Evolutionary conservation across 1,140 invertebrate species (phyloP).

Genomic region (Heterodera schachtii): DNA sequence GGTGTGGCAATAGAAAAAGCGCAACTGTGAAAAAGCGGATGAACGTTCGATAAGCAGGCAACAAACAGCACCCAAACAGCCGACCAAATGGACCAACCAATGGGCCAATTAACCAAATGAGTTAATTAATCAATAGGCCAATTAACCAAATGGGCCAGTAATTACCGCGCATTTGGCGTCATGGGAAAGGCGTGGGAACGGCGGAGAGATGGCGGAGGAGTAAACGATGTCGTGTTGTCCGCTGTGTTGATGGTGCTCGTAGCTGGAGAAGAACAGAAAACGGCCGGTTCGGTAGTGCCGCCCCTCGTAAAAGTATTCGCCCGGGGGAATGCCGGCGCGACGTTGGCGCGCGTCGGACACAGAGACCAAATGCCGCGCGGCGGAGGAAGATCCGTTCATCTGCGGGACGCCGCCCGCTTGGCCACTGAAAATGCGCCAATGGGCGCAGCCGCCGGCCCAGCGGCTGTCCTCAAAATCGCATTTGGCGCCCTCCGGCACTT

Average conservation of each 20-base stretch:
- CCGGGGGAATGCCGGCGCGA: slow-evolving; percentile 44
- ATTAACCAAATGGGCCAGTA: background rate
- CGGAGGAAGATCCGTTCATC: slow-evolving; percentile 10
- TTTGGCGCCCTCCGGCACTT: slow-evolving; percentile 48
- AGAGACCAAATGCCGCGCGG: slow-evolving; percentile 25
- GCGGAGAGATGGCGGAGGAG: slow-evolving; percentile 46
- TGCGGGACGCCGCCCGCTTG: background rate
- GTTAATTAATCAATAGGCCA: too few species aligned
- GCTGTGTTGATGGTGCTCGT: slow-evolving; percentile 30
- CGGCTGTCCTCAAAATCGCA: slow-evolving; percentile 50
- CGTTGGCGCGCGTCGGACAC: slow-evolving; percentile 9
- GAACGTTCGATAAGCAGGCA: too few species aligned
- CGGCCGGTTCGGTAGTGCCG: slow-evolving; percentile 41
- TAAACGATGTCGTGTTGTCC: slow-evolving; percentile 47
- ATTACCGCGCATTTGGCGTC: slow-evolving; percentile 18
- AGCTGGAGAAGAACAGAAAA: slow-evolving; percentile 56
- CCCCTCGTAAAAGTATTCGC: slow-evolving; percentile 43
- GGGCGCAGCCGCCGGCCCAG: slow-evolving; percentile 40
- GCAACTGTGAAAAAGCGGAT: slow-evolving; percentile 37
- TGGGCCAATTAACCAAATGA: too few species aligned
- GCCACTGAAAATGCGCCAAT: slow-evolving; percentile 46
- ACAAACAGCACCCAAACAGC: background rate
- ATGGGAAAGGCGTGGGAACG: slow-evolving; percentile 35
- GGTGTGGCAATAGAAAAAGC: slow-evolving; percentile 51
- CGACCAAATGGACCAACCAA: background rate